Evolutionary conservation across 2,113 vertebrate species (phyloP).

Genomic region (Zosterops hypoxanthus): DNA sequence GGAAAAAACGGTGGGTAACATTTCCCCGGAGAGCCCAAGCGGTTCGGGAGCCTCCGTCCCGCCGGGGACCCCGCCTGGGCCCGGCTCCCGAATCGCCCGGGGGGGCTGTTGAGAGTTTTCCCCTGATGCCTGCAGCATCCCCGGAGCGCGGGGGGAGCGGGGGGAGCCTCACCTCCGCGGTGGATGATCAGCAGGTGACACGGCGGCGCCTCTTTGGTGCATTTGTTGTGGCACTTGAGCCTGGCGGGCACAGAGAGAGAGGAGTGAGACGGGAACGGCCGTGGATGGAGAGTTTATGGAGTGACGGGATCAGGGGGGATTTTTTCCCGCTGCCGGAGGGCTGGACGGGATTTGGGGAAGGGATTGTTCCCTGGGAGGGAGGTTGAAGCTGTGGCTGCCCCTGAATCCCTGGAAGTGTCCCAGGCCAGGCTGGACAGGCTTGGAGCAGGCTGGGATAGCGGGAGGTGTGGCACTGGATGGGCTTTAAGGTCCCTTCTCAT

Average conservation of each 20-base stretch:
- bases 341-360: accelerated
- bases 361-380: no score
- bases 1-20: constrained; percentile 68
- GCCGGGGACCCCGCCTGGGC: neutral
- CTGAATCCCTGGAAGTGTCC: neutral
- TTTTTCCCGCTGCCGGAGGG: neutral
- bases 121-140: neutral
- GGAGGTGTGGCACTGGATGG: accelerated
- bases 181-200: constrained; percentile 98
- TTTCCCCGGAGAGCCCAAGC: constrained; percentile 31
- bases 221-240: constrained; percentile 99
- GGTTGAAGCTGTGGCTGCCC: neutral
- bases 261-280: accelerated
- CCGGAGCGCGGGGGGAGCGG: neutral
- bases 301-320: accelerated
- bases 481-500: neutral
- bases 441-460: accelerated
- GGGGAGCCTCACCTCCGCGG: constrained; percentile 84
- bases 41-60: constrained; percentile 47
- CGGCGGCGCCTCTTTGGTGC: constrained; percentile 99
- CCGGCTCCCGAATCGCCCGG: constrained; percentile 53
- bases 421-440: accelerated
- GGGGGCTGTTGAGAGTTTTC: neutral
- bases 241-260: constrained; percentile 65
- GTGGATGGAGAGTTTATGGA: accelerated